Evolutionary conservation across 2,888 invertebrate species (phyloP).

Genomic region (Yponomeuta sedellus): DNA sequence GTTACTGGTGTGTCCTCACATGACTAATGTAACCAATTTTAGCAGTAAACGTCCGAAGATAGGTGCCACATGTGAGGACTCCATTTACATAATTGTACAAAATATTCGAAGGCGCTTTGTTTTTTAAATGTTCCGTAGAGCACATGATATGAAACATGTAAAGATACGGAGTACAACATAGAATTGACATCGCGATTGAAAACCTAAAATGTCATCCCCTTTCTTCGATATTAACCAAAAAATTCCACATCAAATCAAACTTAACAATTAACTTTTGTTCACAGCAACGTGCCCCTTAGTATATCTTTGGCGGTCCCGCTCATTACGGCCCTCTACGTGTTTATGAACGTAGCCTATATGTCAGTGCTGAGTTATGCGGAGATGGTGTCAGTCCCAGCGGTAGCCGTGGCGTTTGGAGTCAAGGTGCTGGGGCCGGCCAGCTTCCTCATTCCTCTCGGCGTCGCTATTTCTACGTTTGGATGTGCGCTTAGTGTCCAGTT

Average conservation of each 20-base stretch:
- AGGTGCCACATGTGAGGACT: too few relatives aligned
- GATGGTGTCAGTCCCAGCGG: slow-evolving; percentile 84
- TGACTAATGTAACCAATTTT: too few relatives aligned
- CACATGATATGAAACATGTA: too few relatives aligned
- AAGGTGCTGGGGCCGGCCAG: slow-evolving; percentile 80
- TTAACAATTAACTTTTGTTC: slow-evolving; percentile 27
- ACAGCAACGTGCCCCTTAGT: slow-evolving; percentile 86
- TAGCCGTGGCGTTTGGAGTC: slow-evolving; percentile 85
- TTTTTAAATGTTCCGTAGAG: too few relatives aligned
- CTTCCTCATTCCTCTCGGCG: slow-evolving; percentile 84
- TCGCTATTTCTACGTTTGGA: slow-evolving; percentile 86
- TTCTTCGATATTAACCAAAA: too few relatives aligned
- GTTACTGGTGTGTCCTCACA: too few relatives aligned
- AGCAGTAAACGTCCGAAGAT: too few relatives aligned
- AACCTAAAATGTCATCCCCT: too few relatives aligned
- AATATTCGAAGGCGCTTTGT: too few relatives aligned
- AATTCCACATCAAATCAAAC: neutral
- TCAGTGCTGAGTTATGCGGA: slow-evolving; percentile 84
- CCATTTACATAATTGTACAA: too few relatives aligned
- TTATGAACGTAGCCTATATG: slow-evolving; percentile 93
- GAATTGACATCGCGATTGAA: too few relatives aligned
- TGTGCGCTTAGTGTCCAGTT: slow-evolving; percentile 87
- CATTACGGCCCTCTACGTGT: slow-evolving; percentile 86
- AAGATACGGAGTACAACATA: too few relatives aligned
- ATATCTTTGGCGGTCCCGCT: slow-evolving; percentile 88